Evolutionary conservation across 2,888 invertebrate species (phyloP).

Genomic region (Plebejus anna): DNA sequence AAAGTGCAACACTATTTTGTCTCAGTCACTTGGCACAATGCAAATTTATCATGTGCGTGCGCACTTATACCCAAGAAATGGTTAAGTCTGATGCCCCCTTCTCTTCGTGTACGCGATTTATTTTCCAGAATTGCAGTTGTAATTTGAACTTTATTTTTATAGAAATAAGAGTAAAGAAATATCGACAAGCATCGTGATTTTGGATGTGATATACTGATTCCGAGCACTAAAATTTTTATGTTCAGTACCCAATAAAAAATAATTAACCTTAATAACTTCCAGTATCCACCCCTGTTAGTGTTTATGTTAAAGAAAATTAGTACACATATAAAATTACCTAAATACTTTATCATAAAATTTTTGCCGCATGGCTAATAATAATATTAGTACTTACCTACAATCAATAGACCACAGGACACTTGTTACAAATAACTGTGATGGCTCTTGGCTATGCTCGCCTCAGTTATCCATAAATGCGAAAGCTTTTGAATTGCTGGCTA

Average conservation of each 20-base stretch:
- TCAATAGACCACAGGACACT: too few relatives aligned
- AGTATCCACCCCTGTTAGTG: neutral
- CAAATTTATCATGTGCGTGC: constrained; percentile 47
- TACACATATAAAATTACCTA: too few relatives aligned
- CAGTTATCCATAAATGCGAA: too few relatives aligned
- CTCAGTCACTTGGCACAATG: constrained; percentile 44
- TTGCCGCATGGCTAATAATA: too few relatives aligned
- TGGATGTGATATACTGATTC: neutral
- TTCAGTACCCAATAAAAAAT: neutral
- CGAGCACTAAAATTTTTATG: neutral
- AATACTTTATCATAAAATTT: too few relatives aligned
- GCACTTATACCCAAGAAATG: constrained; percentile 67
- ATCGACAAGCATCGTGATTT: neutral
- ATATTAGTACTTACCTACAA: too few relatives aligned
- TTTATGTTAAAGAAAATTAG: too few relatives aligned
- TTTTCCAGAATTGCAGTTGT: neutral
- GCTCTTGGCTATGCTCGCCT: too few relatives aligned
- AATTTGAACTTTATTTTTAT: neutral
- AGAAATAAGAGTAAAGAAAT: neutral
- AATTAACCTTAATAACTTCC: neutral
- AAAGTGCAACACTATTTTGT: constrained; percentile 36
- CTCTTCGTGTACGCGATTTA: constrained; percentile 33
- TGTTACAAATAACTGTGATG: too few relatives aligned
- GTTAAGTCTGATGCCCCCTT: constrained; percentile 50
- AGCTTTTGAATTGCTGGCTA: too few relatives aligned